phyloP scores from a whole-genome alignment of 2,113 vertebrate genomes.

The Menidia beryllina region DNA sequence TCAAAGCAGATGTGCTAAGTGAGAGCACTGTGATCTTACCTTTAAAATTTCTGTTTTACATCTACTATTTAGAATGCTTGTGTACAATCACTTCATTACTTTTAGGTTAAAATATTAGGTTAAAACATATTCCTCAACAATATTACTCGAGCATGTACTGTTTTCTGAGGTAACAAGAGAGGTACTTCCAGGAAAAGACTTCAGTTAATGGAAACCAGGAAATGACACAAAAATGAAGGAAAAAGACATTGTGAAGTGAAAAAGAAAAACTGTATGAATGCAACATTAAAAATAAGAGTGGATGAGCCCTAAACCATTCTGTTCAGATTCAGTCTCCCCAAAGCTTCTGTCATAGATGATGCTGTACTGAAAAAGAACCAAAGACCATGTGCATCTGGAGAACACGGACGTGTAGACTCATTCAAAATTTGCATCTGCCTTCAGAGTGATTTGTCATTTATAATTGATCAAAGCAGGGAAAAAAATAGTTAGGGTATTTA shows the following conservation, averaged over 20 bases:
- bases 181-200: neutral
- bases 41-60: too few relatives aligned
- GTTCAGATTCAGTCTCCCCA: constrained; percentile 1
- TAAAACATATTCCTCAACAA: neutral
- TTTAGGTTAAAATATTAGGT: neutral
- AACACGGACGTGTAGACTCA: constrained; percentile 19
- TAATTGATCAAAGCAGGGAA: constrained; percentile 55
- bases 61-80: too few relatives aligned
- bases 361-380: constrained; percentile 22
- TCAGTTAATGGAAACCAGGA: too few relatives aligned
- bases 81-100: neutral
- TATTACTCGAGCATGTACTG: neutral
- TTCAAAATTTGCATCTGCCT: constrained; percentile 28
- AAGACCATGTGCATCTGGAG: constrained; percentile 57
- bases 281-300: neutral
- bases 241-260: neutral
- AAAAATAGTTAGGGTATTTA: constrained; percentile 48
- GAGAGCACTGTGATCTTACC: too few relatives aligned
- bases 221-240: neutral
- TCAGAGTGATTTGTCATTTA: constrained; percentile 45
- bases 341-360: constrained; percentile 7
- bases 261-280: neutral
- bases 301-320: neutral
- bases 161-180: too few relatives aligned
- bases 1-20: too few relatives aligned